Percentiles rank a stretch among this genome's conserved stretches.
These are phyloP conservation scores for Heliconius melpomene DNA, from an alignment of 1,140 invertebrate species.

Conservation along the genomic window DNA sequence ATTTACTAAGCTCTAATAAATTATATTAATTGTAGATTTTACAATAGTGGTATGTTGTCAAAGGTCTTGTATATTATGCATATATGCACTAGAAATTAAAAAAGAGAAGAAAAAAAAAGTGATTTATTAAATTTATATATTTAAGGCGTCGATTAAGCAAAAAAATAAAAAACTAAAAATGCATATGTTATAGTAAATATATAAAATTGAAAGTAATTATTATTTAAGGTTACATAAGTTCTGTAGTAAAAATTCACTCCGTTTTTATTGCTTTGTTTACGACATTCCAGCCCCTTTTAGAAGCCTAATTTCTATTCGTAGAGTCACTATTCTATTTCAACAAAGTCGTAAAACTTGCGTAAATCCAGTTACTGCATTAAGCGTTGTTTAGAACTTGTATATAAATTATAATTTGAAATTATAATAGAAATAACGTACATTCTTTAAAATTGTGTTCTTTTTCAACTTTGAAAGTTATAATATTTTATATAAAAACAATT, in stretches of 20 bases:
- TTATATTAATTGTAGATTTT: too few relatives aligned
- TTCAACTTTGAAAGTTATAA: too few relatives aligned
- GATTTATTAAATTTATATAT: too few relatives aligned
- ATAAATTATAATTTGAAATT: not conserved
- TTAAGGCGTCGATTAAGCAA: too few relatives aligned
- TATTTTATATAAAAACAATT: too few relatives aligned
- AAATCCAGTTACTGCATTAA: conserved; percentile 19
- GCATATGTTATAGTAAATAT: not conserved
- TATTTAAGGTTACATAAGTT: conserved; percentile 29
- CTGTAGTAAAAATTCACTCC: conserved; percentile 36
- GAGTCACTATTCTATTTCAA: conserved; percentile 29
- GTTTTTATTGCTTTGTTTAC: conserved; percentile 45
- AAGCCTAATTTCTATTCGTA: conserved; percentile 47
- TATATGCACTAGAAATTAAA: too few relatives aligned
- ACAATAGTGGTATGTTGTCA: too few relatives aligned
- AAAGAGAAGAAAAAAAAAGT: too few relatives aligned
- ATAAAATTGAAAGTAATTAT: not conserved
- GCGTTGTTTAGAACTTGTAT: not conserved
- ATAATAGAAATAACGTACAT: not conserved
- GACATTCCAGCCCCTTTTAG: conserved; percentile 39
- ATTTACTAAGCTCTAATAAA: too few relatives aligned
- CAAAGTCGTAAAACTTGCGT: conserved; percentile 37
- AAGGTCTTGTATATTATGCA: too few relatives aligned
- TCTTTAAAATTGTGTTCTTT: not conserved
- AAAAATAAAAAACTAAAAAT: not conserved